Evolutionary conservation across 2,113 vertebrate genomes (phyloP).

Genomic region (Eublepharis macularius): DNA sequence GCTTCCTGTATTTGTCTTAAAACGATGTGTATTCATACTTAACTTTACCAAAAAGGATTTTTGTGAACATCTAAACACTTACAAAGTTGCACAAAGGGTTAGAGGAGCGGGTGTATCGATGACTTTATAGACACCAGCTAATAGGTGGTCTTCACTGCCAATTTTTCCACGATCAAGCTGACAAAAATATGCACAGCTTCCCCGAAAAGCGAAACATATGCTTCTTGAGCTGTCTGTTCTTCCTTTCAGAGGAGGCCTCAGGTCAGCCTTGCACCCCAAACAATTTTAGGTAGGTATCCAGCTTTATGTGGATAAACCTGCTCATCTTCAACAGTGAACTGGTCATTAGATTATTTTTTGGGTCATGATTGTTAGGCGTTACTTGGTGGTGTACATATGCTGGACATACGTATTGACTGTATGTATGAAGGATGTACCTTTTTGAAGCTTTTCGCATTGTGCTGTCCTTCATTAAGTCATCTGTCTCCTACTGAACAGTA

Average conservation of each 20-base stretch:
- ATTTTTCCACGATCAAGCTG: background rate
- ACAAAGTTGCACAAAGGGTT: background rate
- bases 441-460: conserved; percentile 20
- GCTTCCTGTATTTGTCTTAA: background rate
- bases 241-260: background rate
- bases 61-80: background rate
- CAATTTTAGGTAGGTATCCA: background rate
- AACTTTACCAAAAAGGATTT: background rate
- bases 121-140: background rate
- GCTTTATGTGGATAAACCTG: background rate
- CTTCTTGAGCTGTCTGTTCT: background rate
- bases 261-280: background rate
- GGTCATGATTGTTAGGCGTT: background rate
- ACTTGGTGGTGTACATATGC: background rate
- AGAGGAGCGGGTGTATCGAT: background rate
- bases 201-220: background rate
- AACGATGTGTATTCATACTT: background rate
- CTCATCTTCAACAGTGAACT: background rate
- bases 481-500: conserved; percentile 41
- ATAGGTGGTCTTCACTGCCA: background rate
- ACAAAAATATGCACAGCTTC: background rate
- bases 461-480: conserved; percentile 48
- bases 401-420: background rate
- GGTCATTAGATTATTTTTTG: background rate
- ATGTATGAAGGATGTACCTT: background rate